Conservation (phyloP, 2,888 invertebrate genomes). For the Drosophila suboccidentalis region DNA sequence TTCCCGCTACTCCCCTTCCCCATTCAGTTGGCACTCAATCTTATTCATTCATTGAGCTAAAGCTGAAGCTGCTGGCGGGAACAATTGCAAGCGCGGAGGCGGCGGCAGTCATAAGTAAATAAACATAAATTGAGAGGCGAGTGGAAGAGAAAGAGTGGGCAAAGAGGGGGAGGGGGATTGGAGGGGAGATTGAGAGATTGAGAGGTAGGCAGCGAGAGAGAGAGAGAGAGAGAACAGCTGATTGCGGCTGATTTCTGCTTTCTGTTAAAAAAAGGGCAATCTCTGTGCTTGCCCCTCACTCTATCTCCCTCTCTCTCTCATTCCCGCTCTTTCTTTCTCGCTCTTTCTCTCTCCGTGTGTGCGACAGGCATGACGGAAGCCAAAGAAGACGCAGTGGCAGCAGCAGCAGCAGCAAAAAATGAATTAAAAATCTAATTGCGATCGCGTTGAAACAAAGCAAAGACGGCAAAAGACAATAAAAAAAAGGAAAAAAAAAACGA, state of each 20-base stretch:
- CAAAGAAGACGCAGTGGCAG: conserved; percentile 61
- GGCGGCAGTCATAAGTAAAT: conserved; percentile 63
- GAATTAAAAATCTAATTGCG: conserved; percentile 80
- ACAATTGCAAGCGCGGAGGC: conserved; percentile 31
- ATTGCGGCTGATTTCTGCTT: conserved; percentile 78
- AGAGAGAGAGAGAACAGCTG: conserved; percentile 71
- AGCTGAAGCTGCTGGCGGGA: conserved; percentile 10
- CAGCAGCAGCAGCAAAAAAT: conserved; percentile 56
- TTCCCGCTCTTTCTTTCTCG: neutral
- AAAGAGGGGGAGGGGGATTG: neutral
- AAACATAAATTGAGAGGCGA: conserved; percentile 56
- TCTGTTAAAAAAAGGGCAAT: conserved; percentile 36
- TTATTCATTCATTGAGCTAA: conserved; percentile 56
- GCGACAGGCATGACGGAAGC: conserved; percentile 76
- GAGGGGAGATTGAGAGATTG: too few species aligned
- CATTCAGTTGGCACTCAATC: conserved; percentile 5
- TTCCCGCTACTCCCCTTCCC: conserved; percentile 1
- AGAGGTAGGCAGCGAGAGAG: neutral
- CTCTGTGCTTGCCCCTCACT: neutral
- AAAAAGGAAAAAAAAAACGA: conserved; percentile 31
- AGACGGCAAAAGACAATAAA: conserved; percentile 67
- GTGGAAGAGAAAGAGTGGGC: neutral
- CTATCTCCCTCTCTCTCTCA: neutral
- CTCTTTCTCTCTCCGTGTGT: conserved; percentile 24
- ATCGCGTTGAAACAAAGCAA: conserved; percentile 78